phyloP scores from a whole-genome alignment of 2,888 invertebrate genomes.

The Acronicta psi region DNA sequence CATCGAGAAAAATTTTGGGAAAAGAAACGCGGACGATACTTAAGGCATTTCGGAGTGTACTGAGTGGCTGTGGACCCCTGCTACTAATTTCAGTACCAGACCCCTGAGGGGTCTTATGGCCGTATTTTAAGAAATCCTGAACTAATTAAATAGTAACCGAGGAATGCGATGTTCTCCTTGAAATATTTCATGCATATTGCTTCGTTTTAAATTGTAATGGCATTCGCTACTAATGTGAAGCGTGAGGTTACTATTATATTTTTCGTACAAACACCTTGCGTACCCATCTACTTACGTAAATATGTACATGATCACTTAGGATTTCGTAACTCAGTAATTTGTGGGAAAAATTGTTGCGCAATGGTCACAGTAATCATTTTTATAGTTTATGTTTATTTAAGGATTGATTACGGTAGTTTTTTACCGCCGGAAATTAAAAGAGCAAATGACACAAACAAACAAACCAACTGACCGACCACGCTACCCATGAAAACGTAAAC shows the following conservation, averaged over 20 bases:
- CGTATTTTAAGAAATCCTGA: no score
- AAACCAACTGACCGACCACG: no score
- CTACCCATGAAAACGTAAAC: no score
- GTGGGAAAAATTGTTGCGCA: conserved; percentile 62
- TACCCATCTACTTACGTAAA: conserved; percentile 11
- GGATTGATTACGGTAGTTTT: conserved; percentile 15
- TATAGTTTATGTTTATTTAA: conserved; percentile 12
- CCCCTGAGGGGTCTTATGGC: no score
- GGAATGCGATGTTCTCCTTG: conserved; percentile 20
- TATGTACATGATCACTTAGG: conserved; percentile 20
- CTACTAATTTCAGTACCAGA: no score
- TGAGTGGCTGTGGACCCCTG: no score
- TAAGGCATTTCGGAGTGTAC: no score
- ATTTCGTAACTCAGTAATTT: conserved; percentile 63
- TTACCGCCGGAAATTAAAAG: no score
- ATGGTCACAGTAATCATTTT: conserved; percentile 30
- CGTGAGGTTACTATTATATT: conserved; percentile 42
- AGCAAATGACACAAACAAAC: no score
- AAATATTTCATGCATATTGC: conserved; percentile 14
- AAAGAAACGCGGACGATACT: no score
- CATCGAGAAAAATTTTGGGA: no score
- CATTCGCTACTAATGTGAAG: conserved; percentile 41
- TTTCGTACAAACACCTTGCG: conserved; percentile 21
- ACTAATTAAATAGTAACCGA: no score
- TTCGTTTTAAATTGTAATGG: conserved; percentile 25